A percentile compares a stretch with the other conserved stretches of the same genome.
Conservation (phyloP, 2,888 invertebrate genomes). For the Tenthredo mesomela region DNA sequence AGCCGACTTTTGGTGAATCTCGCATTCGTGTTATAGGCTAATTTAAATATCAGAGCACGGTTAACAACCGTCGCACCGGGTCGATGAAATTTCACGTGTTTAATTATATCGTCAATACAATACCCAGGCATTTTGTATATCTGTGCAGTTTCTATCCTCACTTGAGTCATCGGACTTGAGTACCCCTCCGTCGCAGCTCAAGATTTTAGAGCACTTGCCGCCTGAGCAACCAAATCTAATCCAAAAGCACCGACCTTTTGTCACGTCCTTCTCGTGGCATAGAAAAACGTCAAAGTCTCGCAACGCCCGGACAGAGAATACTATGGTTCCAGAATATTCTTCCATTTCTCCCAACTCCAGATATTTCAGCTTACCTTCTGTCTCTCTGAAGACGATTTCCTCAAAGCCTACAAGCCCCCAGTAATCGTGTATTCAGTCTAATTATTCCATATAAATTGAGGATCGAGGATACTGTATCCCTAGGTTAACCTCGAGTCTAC, state of each 20-base stretch:
- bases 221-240: constrained; percentile 68
- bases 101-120: neutral
- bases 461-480: neutral
- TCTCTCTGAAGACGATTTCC: neutral
- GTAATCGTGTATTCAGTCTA: neutral
- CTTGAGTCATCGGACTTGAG: constrained; percentile 22
- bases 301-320: constrained; percentile 63
- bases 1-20: neutral
- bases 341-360: neutral
- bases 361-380: neutral
- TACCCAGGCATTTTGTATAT: neutral
- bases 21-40: neutral
- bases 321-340: neutral
- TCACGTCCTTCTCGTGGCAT: constrained; percentile 59
- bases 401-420: neutral
- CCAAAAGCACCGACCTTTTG: constrained; percentile 68
- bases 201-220: constrained; percentile 62
- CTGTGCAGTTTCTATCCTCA: neutral
- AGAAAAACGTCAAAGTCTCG: constrained; percentile 67
- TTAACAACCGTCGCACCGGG: too few relatives aligned
- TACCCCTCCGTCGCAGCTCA: constrained; percentile 64
- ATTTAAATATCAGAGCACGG: neutral
- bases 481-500: neutral
- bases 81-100: neutral
- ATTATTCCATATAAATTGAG: neutral